phyloP scores from a whole-genome alignment of 2,888 invertebrate species.

The Synergus japonicus region DNA sequence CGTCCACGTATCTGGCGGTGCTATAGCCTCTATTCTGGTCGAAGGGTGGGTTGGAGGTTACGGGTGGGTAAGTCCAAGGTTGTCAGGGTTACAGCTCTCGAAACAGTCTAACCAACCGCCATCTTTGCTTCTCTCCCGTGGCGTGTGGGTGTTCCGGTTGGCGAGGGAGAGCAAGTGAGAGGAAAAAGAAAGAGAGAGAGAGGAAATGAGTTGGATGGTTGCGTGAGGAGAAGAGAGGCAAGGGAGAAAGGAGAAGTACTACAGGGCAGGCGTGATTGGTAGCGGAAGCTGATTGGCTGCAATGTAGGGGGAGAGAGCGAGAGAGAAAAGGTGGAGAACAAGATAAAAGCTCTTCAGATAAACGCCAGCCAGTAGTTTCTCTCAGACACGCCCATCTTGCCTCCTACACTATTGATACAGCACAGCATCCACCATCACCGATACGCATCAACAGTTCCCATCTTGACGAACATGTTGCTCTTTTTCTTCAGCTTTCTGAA shows the following conservation, averaged over 20 bases:
- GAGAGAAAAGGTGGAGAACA: conserved; percentile 50
- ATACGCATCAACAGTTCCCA: conserved; percentile 17
- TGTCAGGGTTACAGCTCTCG: conserved; percentile 77
- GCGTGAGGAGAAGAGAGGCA: conserved; percentile 49
- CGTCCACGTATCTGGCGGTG: conserved; percentile 15
- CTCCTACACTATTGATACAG: conserved; percentile 40
- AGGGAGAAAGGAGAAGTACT: conserved; percentile 46
- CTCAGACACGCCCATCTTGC: conserved; percentile 26
- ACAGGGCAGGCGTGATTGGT: conserved; percentile 57
- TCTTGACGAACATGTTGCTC: not conserved
- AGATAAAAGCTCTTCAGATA: conserved; percentile 69
- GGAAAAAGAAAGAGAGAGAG: conserved; percentile 43
- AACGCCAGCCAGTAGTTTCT: conserved; percentile 33
- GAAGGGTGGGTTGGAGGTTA: conserved; percentile 64
- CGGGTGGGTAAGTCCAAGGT: conserved; percentile 74
- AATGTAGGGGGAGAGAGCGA: conserved; percentile 41
- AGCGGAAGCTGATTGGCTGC: conserved; percentile 61
- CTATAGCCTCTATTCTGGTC: conserved; percentile 43
- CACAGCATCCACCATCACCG: conserved; percentile 35
- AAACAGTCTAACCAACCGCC: conserved; percentile 72
- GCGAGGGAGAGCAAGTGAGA: conserved; percentile 40
- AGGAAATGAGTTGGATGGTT: conserved; percentile 51
- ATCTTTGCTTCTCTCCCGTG: conserved; percentile 63
- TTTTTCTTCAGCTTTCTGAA: not conserved
- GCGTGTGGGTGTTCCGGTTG: conserved; percentile 56